Evolutionary conservation across 1,140 invertebrate species (phyloP), one percentile per base, ranked within the genome.

Genomic region (Papilio dardanus): DNA sequence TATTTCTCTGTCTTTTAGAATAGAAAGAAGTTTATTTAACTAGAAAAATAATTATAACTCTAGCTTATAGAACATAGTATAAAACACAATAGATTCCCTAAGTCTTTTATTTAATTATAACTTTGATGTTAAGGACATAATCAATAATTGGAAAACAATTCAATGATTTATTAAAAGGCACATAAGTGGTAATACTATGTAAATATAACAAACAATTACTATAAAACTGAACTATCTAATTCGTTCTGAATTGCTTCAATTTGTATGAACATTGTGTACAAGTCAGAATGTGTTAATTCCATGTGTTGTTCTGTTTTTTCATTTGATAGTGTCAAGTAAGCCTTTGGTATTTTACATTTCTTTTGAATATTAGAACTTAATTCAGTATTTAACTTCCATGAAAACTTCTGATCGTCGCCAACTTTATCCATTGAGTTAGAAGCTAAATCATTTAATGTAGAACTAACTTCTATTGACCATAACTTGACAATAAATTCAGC

Each of bases 211-310:
- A 24, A 14, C 21, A 75, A 31, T 46, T 68, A 73, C n/a, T 66
- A 40, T 76, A 80, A 83, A 28, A 79, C 40, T 50, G 90, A 54
- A 82, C 85, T 88, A 83, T 93, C 91, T 75, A 93, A 81, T 83
- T 92, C 90, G 88, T 84, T 89, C 81, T 93, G 90, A 74, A 93
- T 86, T 7, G 83, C 83, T 82, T 92, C 91, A 86, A 93, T 81
- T 81, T 93, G 89, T 35, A 93, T 81, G 75, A 91, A 93, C 46
- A 89, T 79, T 69, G 90, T 86, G 79, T 91, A 84, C 19, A 93
- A 74, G 76, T 93, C 91, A 54, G 86, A 74, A 81, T 91, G 89
- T 28, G 87, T 85, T 65, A 93, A 67, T 83, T 93, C 91, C 42
- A 91, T 80, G 81, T 91, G 88, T 46, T 78, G 82, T 71, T 84